Base-by-base conservation (phyloP, 2,113 vertebrate genomes). In the Chaetodon auriga region DNA sequence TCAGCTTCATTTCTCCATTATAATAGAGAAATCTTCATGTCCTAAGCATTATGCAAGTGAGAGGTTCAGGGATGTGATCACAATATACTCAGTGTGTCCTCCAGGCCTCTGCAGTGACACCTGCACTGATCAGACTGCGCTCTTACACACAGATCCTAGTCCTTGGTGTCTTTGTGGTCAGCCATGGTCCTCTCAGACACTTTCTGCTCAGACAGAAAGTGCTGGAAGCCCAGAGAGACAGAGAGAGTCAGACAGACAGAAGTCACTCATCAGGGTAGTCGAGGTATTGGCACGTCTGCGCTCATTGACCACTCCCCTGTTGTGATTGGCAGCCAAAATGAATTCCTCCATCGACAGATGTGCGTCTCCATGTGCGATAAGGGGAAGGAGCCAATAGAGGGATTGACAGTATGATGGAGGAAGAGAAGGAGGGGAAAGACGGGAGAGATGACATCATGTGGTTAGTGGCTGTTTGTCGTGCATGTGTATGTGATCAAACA, bases 301-400 rank as follows among this genome's bases (percentile, higher is more conserved):
- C 73, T 83, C 88, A 91, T 70, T 93, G 91, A 92, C 91, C 90
- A 89, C 92, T 90, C 90, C 92, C 80, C 62, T 68, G 79, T 46
- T 78, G 88, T 93, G 94, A 95, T 85, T 92, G 92, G 92, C 94
- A 92, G 89, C 80, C 87, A 93, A 94, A 94, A 92, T 95, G 89
- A 93, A 93, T 93, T 93, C 92, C 77, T 88, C 66, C 91, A 95
- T 95, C 77, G 92, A 94, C 92, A 92, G 90, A 91, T 81, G 87
- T 86, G 78, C 55, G 71, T 90, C 90, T 82, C 87, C 54, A 41
- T 77, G 86, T 87, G 92, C 91, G 64, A 94, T 93, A 92, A 75
- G 78, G 69, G 82, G 71, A 79, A 46, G 0, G 41, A 80, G 81
- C 90, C 84, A 2, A 92, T 92, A 88, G 87, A 89, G 80, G 81